These are phyloP conservation scores for Hypocryptadius cinnamomeus DNA, from an alignment of 2,113 vertebrate genomes.

Conservation along the genomic window DNA sequence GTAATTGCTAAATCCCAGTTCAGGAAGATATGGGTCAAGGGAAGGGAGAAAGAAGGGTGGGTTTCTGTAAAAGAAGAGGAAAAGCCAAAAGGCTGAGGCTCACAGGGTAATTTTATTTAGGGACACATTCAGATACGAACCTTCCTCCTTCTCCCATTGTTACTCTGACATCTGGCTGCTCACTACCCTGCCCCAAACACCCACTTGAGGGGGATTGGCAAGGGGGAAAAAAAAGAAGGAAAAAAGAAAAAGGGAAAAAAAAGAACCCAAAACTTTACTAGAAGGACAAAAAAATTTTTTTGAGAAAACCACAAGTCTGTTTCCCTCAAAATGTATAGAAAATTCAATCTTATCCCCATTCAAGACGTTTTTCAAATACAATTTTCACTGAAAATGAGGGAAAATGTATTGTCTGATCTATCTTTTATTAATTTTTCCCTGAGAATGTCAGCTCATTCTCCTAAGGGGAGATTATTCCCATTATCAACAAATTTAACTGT, in stretches of 20 bases:
- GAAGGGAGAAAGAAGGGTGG: not conserved
- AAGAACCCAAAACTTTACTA: not conserved
- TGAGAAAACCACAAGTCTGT: not conserved
- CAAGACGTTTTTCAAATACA: not conserved
- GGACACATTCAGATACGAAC: not conserved
- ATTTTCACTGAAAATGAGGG: not conserved
- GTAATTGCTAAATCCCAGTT: not conserved
- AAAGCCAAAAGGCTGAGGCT: not conserved
- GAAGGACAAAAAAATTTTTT: not conserved
- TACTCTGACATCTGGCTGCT: rapidly evolving
- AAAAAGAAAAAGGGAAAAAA: rapidly evolving
- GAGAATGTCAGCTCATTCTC: not conserved
- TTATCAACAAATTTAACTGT: not conserved
- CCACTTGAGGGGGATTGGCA: rapidly evolving
- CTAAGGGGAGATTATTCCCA: not conserved
- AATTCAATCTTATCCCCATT: not conserved
- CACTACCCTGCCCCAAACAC: not conserved
- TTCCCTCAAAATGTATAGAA: not conserved
- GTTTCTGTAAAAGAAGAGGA: not conserved
- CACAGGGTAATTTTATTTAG: not conserved
- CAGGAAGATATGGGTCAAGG: not conserved
- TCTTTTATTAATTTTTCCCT: not conserved
- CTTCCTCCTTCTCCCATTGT: rapidly evolving
- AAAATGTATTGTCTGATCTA: not conserved
- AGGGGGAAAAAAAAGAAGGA: not conserved